These are phyloP conservation scores for Batillaria attramentaria DNA, from an alignment of 1,140 invertebrate genomes.

Conservation along the genomic window DNA sequence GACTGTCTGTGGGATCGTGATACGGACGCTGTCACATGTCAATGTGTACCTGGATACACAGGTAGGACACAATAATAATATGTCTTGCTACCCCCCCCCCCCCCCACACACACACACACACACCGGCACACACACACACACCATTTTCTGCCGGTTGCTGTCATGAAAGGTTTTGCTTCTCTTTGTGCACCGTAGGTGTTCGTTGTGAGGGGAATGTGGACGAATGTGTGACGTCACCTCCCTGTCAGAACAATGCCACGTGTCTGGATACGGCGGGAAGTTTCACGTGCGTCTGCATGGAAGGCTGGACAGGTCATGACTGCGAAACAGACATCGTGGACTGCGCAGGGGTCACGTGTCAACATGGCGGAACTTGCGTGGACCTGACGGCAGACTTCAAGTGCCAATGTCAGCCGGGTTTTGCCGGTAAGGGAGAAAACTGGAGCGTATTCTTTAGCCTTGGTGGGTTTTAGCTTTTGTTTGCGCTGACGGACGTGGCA, in stretches of 20 bases:
- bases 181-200: no score
- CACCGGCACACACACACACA: background rate
- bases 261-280: conserved; percentile 89
- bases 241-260: conserved; percentile 89
- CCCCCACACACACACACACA: no score
- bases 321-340: conserved; percentile 80
- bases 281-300: conserved; percentile 86
- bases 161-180: no score
- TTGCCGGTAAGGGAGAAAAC: conserved; percentile 89
- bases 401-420: conserved; percentile 90
- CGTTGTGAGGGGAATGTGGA: conserved; percentile 46
- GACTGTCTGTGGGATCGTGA: background rate
- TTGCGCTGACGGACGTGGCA: no score
- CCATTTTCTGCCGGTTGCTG: background rate
- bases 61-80: background rate
- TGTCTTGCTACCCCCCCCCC: background rate
- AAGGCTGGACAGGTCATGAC: conserved; percentile 87
- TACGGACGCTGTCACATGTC: conserved; percentile 7
- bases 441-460: no score
- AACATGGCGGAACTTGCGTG: conserved; percentile 73
- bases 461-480: no score
- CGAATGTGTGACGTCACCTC: conserved; percentile 65
- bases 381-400: conserved; percentile 80
- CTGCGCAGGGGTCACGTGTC: conserved; percentile 71
- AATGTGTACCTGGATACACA: conserved; percentile 30